Evolutionary conservation across 2,888 invertebrate genomes (phyloP), one percentile per base, ranked within the genome.

Genomic region (Athalia cordata): DNA sequence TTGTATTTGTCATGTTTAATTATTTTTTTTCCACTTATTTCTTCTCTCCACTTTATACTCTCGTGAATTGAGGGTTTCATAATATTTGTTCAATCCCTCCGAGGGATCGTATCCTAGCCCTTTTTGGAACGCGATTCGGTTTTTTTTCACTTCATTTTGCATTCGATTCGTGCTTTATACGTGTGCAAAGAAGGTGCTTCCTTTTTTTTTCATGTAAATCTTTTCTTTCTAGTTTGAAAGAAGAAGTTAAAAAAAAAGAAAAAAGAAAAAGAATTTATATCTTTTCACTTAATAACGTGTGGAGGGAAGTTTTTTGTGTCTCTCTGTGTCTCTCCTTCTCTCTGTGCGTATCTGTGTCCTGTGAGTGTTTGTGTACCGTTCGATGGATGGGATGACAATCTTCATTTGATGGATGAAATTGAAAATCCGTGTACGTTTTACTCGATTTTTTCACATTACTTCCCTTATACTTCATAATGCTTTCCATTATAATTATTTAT

Each of bases 341-440:
- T 55, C 52, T 11, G 8, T 29, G 8, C 7, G 47, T 47, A 49
- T 70, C 7, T 45, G 29, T 55, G 45, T 70, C 29, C 8, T 72
- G 45, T 47, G 59, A 6, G 47, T 59, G 29, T 59, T 43, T 8
- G 57, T 72, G 72, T 15, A 59, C 47, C 47, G 57, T 57, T 72
- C 47, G 45, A 59, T 59, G 72, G 72, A 72, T 47, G 59, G 72
- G 15, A 72, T 47, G 72, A 59, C 57, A 72, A 72, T 72, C 72
- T 59, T 72, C 59, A 72, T 59, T 72, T 45, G 59, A 29, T 59
- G 47, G 47, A 72, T 72, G 57, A 59, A 72, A 72, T 72, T 72
- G 13, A 59, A 5, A 59, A 59, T 59, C 8, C 47, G 57, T 72
- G 45, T 59, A 72, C 57, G 59, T 59, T n/a, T 70, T 13, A 57